Conservation (phyloP, 2,797 vertebrate species). For the Molossus alvarezi region DNA sequence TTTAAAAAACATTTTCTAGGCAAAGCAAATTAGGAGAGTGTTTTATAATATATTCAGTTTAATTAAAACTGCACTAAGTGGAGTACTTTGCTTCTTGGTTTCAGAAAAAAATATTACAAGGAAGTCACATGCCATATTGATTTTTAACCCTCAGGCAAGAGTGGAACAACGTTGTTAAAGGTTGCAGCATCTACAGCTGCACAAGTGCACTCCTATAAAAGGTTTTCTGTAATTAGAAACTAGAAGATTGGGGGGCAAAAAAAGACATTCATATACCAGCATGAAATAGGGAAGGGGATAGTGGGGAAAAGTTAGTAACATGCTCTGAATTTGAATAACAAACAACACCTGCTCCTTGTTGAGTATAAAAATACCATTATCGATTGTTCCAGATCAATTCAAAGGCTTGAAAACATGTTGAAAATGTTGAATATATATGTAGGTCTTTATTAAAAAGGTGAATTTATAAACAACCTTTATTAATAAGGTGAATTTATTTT, state of each 20-base stretch:
- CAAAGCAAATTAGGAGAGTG: conserved; percentile 85
- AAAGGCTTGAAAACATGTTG: not conserved
- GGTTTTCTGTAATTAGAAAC: conserved; percentile 75
- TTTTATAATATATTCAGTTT: conserved; percentile 85
- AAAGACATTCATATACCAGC: not conserved
- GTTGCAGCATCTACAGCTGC: conserved; percentile 68
- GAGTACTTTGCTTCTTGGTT: conserved; percentile 80
- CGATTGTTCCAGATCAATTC: conserved; percentile 12
- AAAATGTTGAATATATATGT: not conserved
- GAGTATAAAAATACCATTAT: conserved; percentile 40
- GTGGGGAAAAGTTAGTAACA: not conserved
- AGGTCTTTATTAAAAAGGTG: not conserved
- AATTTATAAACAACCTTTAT: not conserved
- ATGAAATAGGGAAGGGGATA: not conserved
- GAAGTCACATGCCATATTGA: conserved; percentile 81
- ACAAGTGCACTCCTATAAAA: conserved; percentile 73
- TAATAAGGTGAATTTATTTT: not conserved
- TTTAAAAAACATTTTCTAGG: conserved; percentile 84
- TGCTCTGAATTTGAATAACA: conserved; percentile 72
- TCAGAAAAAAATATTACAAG: conserved; percentile 63
- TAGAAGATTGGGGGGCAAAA: not conserved
- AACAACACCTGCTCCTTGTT: conserved; percentile 75
- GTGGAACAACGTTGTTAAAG: conserved; percentile 72
- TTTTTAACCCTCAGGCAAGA: conserved; percentile 75
- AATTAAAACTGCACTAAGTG: conserved; percentile 85